phyloP scores from a whole-genome alignment of 2,113 vertebrate genomes.

The Apistogramma diplotaenia region DNA sequence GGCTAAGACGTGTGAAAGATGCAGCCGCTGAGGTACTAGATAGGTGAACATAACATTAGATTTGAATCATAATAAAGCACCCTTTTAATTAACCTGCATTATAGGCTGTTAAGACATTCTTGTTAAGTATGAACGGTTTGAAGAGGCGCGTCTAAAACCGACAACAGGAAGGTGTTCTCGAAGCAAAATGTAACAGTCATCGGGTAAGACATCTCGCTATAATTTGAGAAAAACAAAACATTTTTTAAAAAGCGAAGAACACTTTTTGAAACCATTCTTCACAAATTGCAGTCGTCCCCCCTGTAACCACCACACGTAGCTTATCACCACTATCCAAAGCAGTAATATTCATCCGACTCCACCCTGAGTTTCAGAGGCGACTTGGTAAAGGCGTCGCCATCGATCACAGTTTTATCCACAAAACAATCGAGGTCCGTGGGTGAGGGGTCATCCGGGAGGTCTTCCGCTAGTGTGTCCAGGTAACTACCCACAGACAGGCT shows the following conservation, averaged over 20 bases:
- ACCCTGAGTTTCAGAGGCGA: constrained; percentile 78
- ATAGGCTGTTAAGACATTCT: constrained; percentile 19
- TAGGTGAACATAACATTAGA: constrained; percentile 19
- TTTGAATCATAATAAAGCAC: neutral
- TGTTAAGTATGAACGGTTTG: neutral
- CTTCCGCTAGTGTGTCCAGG: constrained; percentile 92
- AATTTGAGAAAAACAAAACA: neutral
- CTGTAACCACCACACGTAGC: neutral
- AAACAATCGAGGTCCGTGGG: constrained; percentile 85
- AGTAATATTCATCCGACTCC: constrained; percentile 93
- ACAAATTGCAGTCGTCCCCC: constrained; percentile 20
- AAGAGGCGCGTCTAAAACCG: neutral
- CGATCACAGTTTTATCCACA: constrained; percentile 78
- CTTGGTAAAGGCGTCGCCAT: constrained; percentile 75
- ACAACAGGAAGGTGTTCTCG: constrained; percentile 4
- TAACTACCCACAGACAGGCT: constrained; percentile 93
- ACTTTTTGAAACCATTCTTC: neutral
- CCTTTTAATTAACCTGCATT: neutral
- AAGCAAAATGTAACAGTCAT: constrained; percentile 1
- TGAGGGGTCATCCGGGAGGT: constrained; percentile 83
- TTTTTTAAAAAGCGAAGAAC: neutral
- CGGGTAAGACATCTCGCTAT: neutral
- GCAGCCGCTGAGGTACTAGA: neutral
- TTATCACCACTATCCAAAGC: constrained; percentile 80
- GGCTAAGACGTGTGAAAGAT: neutral